Percentiles rank a stretch among this genome's conserved stretches.
Conservation (phyloP, 2,797 vertebrate species). For the Simalia tracyae region DNA sequence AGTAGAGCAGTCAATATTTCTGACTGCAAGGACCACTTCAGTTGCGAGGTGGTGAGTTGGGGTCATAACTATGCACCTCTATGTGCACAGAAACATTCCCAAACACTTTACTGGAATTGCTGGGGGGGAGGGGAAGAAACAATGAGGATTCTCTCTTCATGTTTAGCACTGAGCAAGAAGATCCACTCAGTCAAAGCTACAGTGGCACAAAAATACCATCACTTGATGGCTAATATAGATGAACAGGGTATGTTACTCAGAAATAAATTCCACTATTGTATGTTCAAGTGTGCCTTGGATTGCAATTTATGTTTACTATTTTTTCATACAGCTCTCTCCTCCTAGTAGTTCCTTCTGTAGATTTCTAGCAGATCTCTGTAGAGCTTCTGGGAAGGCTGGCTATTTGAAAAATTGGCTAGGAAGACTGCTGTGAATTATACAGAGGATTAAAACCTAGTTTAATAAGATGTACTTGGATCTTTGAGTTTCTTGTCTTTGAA, state of each 20-base stretch:
- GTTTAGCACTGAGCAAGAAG: not conserved
- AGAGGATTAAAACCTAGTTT: not conserved
- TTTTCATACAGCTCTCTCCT: not conserved
- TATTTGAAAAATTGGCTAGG: not conserved
- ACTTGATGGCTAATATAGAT: not conserved
- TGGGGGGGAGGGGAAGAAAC: not conserved
- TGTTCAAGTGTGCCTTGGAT: not conserved
- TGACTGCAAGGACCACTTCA: not conserved
- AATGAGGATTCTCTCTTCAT: not conserved
- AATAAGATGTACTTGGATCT: not conserved
- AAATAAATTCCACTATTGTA: not conserved
- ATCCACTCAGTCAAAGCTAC: not conserved
- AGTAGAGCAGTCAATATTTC: not conserved
- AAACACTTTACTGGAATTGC: not conserved
- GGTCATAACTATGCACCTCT: not conserved
- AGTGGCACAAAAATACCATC: not conserved
- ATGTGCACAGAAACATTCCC: not conserved
- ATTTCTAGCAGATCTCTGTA: not conserved
- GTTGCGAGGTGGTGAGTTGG: not conserved
- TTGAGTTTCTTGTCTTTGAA: not conserved
- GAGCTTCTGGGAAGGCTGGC: not conserved
- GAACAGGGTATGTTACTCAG: not conserved
- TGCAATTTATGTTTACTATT: not conserved
- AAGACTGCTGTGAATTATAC: not conserved
- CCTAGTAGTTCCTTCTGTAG: not conserved